Conservation (phyloP, 2,113 vertebrate genomes). For the Oriolus oriolus region DNA sequence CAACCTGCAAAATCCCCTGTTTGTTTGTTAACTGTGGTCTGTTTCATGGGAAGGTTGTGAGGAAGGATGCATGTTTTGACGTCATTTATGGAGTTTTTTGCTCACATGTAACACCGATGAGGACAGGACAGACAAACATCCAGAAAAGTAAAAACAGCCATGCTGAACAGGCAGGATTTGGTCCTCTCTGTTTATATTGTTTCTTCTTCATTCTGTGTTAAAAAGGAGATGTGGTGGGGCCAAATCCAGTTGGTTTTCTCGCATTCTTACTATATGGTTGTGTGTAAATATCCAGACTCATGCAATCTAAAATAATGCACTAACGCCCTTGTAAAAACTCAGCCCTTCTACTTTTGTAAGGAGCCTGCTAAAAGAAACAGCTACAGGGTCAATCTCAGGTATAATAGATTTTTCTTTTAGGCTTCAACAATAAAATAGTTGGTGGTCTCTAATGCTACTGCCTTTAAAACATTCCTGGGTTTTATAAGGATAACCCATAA, state of each 20-base stretch:
- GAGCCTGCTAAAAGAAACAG: conserved; percentile 30
- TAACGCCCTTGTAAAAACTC: not conserved
- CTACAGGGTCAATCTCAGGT: conserved; percentile 30
- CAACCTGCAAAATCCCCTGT: not conserved
- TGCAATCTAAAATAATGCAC: not conserved
- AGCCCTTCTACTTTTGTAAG: not conserved
- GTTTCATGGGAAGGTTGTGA: not conserved
- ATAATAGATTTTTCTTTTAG: conserved; percentile 60
- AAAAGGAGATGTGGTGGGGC: not conserved
- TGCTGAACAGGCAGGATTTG: not conserved
- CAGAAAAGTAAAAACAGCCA: not conserved
- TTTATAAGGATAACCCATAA: conserved; percentile 75
- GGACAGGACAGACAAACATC: not conserved
- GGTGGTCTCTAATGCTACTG: conserved; percentile 70
- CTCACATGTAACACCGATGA: not conserved
- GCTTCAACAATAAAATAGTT: conserved; percentile 69
- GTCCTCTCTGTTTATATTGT: not conserved
- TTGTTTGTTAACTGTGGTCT: not conserved
- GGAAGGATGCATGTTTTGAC: not conserved
- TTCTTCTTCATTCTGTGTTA: not conserved
- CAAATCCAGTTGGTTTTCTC: not conserved
- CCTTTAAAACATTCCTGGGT: conserved; percentile 72
- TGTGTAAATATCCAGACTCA: not conserved
- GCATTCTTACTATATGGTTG: not conserved
- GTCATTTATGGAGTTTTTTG: not conserved